Base-by-base conservation (phyloP, 1,140 invertebrate species). In the Phenacoccus solenopsis region DNA sequence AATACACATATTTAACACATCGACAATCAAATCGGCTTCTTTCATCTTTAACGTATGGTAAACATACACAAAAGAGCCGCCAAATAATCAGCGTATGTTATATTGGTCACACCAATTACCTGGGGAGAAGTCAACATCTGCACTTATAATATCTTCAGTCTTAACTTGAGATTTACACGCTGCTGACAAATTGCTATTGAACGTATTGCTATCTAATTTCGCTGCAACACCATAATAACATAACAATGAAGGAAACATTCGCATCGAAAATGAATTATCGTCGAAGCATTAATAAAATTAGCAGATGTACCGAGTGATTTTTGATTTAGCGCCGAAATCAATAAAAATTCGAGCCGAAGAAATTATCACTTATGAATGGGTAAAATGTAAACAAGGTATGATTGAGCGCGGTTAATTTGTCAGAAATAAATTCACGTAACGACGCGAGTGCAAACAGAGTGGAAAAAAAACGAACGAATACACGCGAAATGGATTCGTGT, bases 131-230 rank as follows among this genome's bases (percentile, higher is more conserved):
- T 49, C 38, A 49, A n/a, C 38, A 49, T 49, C 38, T 49, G 38
- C 16, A n/a, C 38, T 49, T 49, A 49, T 49, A 16, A 49, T 49
- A 16, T 49, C 38, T 49, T 49, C 38, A 49, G 38, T 49, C 38
- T 49, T 49, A 49, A 49, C 38, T 49, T 49, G 38, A 3, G 38
- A 49, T 49, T 49, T 49, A 49, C 38, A 49, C 38, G 38, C 38
- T 49, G 38, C 38, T 49, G 38, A 49, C 38, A 49, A 49, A 49
- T 49, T 49, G 38, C 38, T 49, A 49, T 49, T 49, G 38, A 49
- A 49, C 38, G 38, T 49, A 49, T 49, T 49, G 38, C 38, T n/a
- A 49, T 49, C 38, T 49, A 49, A 49, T 49, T 49, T 49, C 13
- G 38, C 38, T 49, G 38, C 16, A 49, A 49, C 5, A 49, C 3